Evolutionary conservation across 1,140 invertebrate genomes (phyloP).

Genomic region (Papilio xuthus): DNA sequence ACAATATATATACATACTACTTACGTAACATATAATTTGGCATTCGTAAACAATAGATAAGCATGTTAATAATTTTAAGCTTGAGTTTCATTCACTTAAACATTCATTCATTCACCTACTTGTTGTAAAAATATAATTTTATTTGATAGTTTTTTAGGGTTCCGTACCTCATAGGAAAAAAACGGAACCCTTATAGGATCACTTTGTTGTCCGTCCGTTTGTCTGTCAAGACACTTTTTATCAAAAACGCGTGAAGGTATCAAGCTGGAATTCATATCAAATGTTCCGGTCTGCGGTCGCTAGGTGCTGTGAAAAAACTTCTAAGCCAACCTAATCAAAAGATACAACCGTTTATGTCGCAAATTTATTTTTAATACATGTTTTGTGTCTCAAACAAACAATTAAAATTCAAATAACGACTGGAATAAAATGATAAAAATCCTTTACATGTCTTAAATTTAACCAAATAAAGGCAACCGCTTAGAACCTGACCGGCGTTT

Average conservation of each 20-base stretch:
- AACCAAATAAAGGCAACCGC: neutral
- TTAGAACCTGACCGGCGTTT: neutral
- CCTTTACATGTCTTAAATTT: neutral
- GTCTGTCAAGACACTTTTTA: too few relatives aligned
- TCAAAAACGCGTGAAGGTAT: too few relatives aligned
- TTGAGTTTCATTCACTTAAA: neutral
- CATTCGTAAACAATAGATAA: slow-evolving; percentile 7
- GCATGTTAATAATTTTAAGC: neutral
- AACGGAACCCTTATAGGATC: too few relatives aligned
- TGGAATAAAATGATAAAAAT: neutral
- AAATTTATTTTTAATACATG: neutral
- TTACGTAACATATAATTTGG: slow-evolving; percentile 18
- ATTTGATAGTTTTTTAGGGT: neutral
- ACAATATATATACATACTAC: neutral
- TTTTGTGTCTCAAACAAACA: neutral
- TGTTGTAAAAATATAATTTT: neutral
- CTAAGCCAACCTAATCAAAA: too few relatives aligned
- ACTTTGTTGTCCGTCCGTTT: too few relatives aligned
- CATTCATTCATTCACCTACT: neutral
- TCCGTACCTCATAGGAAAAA: too few relatives aligned
- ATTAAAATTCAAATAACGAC: neutral
- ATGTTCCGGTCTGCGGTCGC: too few relatives aligned
- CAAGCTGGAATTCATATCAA: too few relatives aligned
- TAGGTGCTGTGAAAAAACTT: too few relatives aligned
- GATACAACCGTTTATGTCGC: too few relatives aligned